Conservation (phyloP, 2,888 invertebrate genomes). For the Axea sp. region DNA sequence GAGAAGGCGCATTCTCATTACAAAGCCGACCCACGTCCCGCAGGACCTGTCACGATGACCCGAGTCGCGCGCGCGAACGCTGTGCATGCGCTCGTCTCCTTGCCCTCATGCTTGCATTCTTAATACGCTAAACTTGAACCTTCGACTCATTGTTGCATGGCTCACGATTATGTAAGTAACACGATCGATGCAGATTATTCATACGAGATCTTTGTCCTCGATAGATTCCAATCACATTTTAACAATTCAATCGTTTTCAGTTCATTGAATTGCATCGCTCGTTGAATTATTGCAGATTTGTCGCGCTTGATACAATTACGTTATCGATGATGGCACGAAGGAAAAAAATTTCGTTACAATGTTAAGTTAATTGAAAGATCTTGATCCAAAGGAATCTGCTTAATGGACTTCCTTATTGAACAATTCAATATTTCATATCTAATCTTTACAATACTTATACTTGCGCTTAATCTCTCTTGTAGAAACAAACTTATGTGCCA, state of each 20-base stretch:
- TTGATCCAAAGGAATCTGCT: constrained; percentile 9
- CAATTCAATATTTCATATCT: no score
- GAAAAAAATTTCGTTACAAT: constrained; percentile 14
- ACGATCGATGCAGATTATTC: constrained; percentile 59
- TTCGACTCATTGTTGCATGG: constrained; percentile 60
- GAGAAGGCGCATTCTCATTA: constrained; percentile 60
- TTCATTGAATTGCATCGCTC: constrained; percentile 54
- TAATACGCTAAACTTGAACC: constrained; percentile 60
- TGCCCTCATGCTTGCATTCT: constrained; percentile 47
- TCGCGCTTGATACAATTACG: constrained; percentile 42
- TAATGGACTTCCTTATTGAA: constrained; percentile 39
- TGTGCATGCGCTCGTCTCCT: constrained; percentile 40
- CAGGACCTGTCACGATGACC: constrained; percentile 69
- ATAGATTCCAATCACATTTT: constrained; percentile 59
- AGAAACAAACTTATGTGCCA: no score
- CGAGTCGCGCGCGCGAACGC: constrained; percentile 51
- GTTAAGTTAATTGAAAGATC: constrained; percentile 7
- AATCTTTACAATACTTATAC: no score
- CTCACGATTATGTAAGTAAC: constrained; percentile 61
- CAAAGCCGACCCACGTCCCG: constrained; percentile 69
- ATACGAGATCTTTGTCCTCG: constrained; percentile 57
- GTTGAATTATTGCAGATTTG: constrained; percentile 52
- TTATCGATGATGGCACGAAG: constrained; percentile 20
- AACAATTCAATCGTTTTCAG: constrained; percentile 59
- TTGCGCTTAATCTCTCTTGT: no score